Conservation (phyloP, 2,113 vertebrate genomes). For the Ceyx cyanopectus region DNA sequence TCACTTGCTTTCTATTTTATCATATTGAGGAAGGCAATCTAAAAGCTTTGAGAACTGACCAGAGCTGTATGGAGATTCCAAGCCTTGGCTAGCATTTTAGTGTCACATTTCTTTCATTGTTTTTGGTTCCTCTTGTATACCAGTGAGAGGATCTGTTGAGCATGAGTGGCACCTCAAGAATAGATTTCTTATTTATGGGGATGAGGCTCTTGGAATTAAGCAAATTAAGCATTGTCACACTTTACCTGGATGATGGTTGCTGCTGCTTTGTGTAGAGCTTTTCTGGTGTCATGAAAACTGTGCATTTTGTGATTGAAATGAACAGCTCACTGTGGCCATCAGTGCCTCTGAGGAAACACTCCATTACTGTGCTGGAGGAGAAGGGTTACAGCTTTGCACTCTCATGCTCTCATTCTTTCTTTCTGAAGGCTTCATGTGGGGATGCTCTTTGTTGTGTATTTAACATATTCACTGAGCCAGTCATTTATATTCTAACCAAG, state of each 20-base stretch:
- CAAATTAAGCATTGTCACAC: accelerated
- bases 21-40: background rate
- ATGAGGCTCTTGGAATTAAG: background rate
- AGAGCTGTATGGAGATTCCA: background rate
- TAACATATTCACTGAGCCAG: slow-evolving; percentile 34
- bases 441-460: slow-evolving; percentile 20
- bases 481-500: slow-evolving; percentile 39
- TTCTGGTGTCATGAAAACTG: background rate
- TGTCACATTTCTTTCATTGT: background rate
- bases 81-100: background rate
- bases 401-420: slow-evolving; percentile 22
- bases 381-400: slow-evolving; percentile 36
- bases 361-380: slow-evolving; percentile 8
- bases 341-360: background rate
- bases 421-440: slow-evolving; percentile 3
- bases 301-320: background rate
- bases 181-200: background rate
- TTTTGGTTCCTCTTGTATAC: background rate
- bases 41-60: background rate
- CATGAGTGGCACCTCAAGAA: background rate
- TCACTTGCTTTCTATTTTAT: background rate
- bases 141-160: accelerated
- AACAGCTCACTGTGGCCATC: background rate
- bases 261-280: background rate
- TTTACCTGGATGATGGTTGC: background rate